Conservation (phyloP, 2,888 invertebrate genomes). For the Hirtodrosophila alboralis region DNA sequence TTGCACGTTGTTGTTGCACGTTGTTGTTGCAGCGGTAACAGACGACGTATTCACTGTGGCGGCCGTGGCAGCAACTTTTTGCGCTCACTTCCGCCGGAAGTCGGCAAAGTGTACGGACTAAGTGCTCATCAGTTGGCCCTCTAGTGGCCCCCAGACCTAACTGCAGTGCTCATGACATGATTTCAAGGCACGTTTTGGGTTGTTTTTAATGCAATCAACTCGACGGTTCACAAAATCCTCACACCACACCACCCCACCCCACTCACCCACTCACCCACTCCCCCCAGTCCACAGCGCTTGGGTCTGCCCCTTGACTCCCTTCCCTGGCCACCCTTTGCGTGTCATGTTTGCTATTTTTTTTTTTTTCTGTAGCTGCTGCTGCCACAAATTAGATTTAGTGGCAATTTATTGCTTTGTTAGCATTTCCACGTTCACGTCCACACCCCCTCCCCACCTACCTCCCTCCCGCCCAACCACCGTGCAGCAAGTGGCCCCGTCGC, state of each 20-base stretch:
- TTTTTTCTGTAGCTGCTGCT: constrained; percentile 42
- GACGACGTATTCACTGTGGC: constrained; percentile 2
- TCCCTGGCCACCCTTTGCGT: constrained; percentile 10
- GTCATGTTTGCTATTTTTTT: constrained; percentile 32
- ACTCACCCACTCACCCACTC: neutral
- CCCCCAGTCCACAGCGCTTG: neutral
- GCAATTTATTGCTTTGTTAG: constrained; percentile 69
- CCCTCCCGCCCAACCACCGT: too few relatives aligned
- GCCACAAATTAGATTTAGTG: constrained; percentile 69
- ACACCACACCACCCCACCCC: neutral
- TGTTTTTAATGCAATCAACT: constrained; percentile 67
- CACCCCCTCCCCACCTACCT: neutral
- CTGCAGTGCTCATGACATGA: constrained; percentile 55
- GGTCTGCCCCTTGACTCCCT: neutral
- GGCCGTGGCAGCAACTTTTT: constrained; percentile 32
- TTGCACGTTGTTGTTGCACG: too few relatives aligned
- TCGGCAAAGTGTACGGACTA: constrained; percentile 60
- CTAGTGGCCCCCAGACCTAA: neutral
- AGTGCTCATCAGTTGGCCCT: constrained; percentile 51
- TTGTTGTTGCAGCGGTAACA: neutral
- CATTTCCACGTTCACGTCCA: constrained; percentile 48
- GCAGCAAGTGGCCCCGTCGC: too few relatives aligned
- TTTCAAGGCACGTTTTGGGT: constrained; percentile 63
- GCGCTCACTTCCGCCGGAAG: constrained; percentile 61
- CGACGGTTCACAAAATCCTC: constrained; percentile 28